These are phyloP conservation scores for Psittacara wagleri DNA, from an alignment of 2,113 vertebrate species.

Conservation along the genomic window DNA sequence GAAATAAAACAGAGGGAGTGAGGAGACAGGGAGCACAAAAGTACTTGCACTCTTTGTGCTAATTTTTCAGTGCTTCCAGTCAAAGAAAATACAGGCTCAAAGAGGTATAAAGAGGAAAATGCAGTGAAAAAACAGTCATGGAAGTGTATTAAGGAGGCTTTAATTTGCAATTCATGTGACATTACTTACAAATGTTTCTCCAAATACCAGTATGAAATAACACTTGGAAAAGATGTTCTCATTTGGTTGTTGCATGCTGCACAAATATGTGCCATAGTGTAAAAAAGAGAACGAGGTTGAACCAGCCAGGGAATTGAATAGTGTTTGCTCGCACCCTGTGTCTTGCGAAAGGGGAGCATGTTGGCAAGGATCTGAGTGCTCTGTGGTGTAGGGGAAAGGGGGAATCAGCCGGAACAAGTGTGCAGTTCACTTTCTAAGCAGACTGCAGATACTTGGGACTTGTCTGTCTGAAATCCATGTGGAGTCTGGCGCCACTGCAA, in stretches of 20 bases:
- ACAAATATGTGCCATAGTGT: constrained; percentile 36
- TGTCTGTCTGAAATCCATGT: background rate
- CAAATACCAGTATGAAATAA: constrained; percentile 27
- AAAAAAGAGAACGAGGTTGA: constrained; percentile 23
- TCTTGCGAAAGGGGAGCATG: background rate
- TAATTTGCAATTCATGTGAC: background rate
- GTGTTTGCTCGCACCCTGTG: background rate
- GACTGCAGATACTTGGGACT: background rate
- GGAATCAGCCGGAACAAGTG: background rate
- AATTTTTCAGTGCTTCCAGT: background rate
- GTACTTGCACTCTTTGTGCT: background rate
- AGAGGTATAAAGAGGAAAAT: background rate
- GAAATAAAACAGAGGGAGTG: background rate
- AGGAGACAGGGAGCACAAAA: background rate
- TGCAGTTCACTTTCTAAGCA: background rate
- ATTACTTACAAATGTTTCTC: constrained; percentile 3
- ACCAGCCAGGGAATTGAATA: background rate
- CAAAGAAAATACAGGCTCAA: background rate
- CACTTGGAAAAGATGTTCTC: constrained; percentile 38
- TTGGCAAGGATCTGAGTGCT: background rate
- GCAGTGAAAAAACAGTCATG: background rate
- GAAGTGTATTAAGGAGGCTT: background rate
- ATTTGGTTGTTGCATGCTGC: background rate
- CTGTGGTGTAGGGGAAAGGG: constrained; percentile 3
- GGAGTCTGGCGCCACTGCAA: background rate